Percentiles rank a stretch among this genome's conserved stretches.
phyloP scores from a whole-genome alignment of 1,140 invertebrate species.

The Heliothis subflexa region DNA sequence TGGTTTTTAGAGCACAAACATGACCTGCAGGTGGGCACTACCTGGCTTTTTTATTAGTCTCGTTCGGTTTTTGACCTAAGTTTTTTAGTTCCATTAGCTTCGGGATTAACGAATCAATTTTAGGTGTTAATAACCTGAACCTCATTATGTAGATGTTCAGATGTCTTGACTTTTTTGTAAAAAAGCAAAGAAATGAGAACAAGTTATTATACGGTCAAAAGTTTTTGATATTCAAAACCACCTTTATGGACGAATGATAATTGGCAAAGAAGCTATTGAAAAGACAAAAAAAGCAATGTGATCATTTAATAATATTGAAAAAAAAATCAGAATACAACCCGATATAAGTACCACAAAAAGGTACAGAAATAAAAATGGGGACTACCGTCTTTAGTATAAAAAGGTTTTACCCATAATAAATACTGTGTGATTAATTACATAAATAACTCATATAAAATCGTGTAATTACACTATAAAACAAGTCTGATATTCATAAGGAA shows the following conservation, averaged over 20 bases:
- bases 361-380: too few species aligned
- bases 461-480: too few species aligned
- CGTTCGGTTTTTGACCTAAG: background rate
- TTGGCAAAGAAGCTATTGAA: too few species aligned
- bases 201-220: background rate
- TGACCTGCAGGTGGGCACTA: slow-evolving; percentile 12
- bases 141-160: background rate
- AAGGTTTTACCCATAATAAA: too few species aligned
- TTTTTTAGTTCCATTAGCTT: slow-evolving; percentile 1
- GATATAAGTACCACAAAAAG: too few species aligned
- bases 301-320: too few species aligned
- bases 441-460: too few species aligned
- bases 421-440: too few species aligned
- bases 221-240: background rate
- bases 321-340: too few species aligned
- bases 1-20: slow-evolving; percentile 8
- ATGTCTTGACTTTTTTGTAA: background rate
- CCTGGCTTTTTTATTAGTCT: background rate
- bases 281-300: too few species aligned
- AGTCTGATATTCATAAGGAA: too few species aligned
- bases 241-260: background rate
- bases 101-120: background rate
- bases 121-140: background rate
- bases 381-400: too few species aligned
- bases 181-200: background rate